Conservation (phyloP, 1,140 invertebrate species). For the Pantala flavescens region DNA sequence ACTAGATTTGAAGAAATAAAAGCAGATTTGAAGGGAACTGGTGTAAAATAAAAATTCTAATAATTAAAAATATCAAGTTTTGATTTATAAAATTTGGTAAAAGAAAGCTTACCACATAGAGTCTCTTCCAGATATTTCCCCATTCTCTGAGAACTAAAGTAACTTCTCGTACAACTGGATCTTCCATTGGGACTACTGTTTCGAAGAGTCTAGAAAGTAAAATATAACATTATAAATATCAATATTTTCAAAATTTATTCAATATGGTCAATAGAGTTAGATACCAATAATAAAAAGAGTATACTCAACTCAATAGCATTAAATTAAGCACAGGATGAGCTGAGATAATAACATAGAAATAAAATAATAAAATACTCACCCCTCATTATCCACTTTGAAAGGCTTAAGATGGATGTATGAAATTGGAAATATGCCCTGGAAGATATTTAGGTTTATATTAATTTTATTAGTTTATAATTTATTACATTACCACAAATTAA, state of each 20-base stretch:
- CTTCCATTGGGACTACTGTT: conserved; percentile 61
- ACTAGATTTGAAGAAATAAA: too few species aligned
- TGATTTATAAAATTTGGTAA: too few species aligned
- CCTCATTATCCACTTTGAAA: conserved; percentile 64
- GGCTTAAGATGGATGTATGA: conserved; percentile 63
- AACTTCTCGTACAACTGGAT: conserved; percentile 82
- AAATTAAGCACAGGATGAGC: too few species aligned
- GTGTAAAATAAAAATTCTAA: too few species aligned
- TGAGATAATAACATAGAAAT: not conserved
- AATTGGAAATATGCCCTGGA: conserved; percentile 72
- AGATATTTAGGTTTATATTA: conserved; percentile 19
- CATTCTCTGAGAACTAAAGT: conserved; percentile 85
- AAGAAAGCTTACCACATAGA: conserved; percentile 67
- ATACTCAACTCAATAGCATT: too few species aligned
- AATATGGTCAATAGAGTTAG: too few species aligned
- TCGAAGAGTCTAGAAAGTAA: conserved; percentile 44
- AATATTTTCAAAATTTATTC: conserved; percentile 4
- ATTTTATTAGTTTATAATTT: not conserved
- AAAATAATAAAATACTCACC: conserved; percentile 32
- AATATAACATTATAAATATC: conserved; percentile 17
- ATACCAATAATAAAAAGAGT: too few species aligned
- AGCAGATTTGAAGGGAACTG: too few species aligned
- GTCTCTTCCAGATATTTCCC: conserved; percentile 80
- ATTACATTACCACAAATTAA: not conserved
- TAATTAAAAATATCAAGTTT: too few species aligned